Evolutionary conservation across 2,888 invertebrate genomes (phyloP).

Genomic region (Drymonia ruficornis): DNA sequence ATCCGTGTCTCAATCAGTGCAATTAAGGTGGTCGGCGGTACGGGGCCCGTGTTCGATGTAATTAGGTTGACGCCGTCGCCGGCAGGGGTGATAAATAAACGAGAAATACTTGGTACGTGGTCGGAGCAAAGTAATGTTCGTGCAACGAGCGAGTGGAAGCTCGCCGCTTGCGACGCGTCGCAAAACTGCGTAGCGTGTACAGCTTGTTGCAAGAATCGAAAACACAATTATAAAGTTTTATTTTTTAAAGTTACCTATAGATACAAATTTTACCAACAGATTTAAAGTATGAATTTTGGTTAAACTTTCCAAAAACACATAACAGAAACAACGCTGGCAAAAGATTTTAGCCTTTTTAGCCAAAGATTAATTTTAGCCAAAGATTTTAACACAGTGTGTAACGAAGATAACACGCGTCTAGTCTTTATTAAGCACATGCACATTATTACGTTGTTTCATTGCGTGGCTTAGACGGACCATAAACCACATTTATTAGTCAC

Average conservation of each 20-base stretch:
- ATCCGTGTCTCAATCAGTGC: constrained; percentile 83
- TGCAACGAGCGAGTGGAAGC: constrained; percentile 40
- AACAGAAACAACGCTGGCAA: too few species aligned
- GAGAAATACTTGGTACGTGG: constrained; percentile 35
- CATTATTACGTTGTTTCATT: constrained; percentile 58
- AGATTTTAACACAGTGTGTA: constrained; percentile 38
- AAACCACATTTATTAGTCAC: constrained; percentile 68
- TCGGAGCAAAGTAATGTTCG: constrained; percentile 46
- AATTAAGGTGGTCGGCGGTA: constrained; percentile 71
- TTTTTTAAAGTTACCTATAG: neutral
- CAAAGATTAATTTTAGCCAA: too few species aligned
- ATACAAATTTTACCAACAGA: too few species aligned
- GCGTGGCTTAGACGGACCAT: constrained; percentile 60
- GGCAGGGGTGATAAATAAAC: constrained; percentile 47
- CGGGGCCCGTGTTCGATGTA: constrained; percentile 69
- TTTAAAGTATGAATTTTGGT: too few species aligned
- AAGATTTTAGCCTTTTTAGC: too few species aligned
- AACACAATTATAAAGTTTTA: neutral
- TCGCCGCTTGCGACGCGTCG: constrained; percentile 5
- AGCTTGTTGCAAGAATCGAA: constrained; percentile 11
- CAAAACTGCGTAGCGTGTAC: constrained; percentile 9
- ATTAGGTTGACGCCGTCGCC: constrained; percentile 75
- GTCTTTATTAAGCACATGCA: constrained; percentile 42
- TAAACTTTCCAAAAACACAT: too few species aligned
- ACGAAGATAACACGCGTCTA: constrained; percentile 45